Base-by-base conservation (phyloP, 1,140 invertebrate genomes). In the Prorops nasuta region DNA sequence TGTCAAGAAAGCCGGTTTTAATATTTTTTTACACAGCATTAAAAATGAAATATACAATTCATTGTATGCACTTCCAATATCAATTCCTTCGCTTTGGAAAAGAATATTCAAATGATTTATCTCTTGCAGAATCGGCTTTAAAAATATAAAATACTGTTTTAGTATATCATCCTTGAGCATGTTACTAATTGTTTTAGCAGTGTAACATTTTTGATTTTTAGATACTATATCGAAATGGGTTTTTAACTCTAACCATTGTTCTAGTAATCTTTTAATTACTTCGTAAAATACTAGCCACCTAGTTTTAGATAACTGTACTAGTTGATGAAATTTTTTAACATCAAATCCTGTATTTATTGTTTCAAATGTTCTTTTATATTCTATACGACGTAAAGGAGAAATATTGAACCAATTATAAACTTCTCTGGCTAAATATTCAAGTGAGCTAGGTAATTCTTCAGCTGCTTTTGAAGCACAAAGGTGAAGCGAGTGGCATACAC, bases 201-300 rank as follows among this genome's bases (percentile, higher is more conserved):
- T 67, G 20, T 55, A 66, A 50, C 46, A 60, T 42, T 54, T 57
- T 34, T 63, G 54, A 9, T 51, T 47, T 8, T 50, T 15, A 35
- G 53, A 49, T 22, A 57, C 47, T 6, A 52, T 24, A 34, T 49
- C 18, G 42, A 69, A 69, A 53, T 66, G 60, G 19, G 40, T 34
- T 63, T 71, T 71, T 44, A 74, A 61, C 54, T 74, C 68, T 19
- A 59, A 8, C 64, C 66, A 76, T 46, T 76, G 69, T 10, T 69
- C 53, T 7, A 66, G 42, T 36, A 72, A 68, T 37, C 60, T 21
- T 44, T 54, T 50, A 2, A 72, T 66, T 12, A 66, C 66, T 9
- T 46, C 28, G 28, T 43, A 57, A 15, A 43, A 35, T n/a, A 65
- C 69, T 32, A 76, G 49, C 67, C 68, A 77, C 48, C 70, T 50